These are phyloP conservation scores for Epinotia nisella DNA, from an alignment of 2,888 invertebrate genomes.

Conservation along the genomic window DNA sequence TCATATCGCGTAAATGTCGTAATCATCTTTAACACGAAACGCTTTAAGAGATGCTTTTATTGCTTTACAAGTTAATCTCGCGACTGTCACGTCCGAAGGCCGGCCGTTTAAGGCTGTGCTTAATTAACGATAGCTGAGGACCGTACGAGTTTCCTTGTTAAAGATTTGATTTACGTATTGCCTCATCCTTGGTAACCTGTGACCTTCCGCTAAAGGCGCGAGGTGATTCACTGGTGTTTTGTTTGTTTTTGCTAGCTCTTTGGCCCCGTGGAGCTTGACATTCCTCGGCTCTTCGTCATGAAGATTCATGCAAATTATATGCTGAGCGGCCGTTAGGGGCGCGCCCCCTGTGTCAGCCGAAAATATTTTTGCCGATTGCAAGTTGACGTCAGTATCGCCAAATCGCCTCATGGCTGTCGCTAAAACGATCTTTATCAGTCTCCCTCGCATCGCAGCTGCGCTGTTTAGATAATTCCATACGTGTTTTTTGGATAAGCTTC, in stretches of 20 bases:
- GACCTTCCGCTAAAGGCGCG: slow-evolving; percentile 72
- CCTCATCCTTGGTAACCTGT: slow-evolving; percentile 67
- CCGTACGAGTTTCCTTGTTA: slow-evolving; percentile 63
- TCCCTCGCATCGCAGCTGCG: slow-evolving; percentile 4
- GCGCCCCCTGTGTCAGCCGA: slow-evolving; percentile 54
- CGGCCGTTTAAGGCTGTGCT: slow-evolving; percentile 66
- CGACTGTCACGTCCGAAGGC: slow-evolving; percentile 65
- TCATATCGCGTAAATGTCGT: slow-evolving; percentile 46
- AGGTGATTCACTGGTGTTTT: slow-evolving; percentile 69
- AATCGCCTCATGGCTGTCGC: slow-evolving; percentile 8
- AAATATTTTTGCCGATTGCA: slow-evolving; percentile 49
- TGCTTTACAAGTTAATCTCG: slow-evolving; percentile 66
- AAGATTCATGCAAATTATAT: slow-evolving; percentile 75
- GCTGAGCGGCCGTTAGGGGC: slow-evolving; percentile 65
- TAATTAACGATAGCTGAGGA: slow-evolving; percentile 70
- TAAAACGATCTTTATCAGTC: neutral
- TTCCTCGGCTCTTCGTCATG: slow-evolving; percentile 67
- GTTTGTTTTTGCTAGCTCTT: slow-evolving; percentile 52
- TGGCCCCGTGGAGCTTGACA: slow-evolving; percentile 57
- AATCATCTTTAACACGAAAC: slow-evolving; percentile 48
- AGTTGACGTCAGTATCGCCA: neutral
- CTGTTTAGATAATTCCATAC: slow-evolving; percentile 1
- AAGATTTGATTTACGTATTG: slow-evolving; percentile 72
- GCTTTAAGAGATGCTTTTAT: slow-evolving; percentile 51
- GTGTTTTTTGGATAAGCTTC: neutral